phyloP scores from a whole-genome alignment of 2,113 vertebrate species.

The Mungos mungo region DNA sequence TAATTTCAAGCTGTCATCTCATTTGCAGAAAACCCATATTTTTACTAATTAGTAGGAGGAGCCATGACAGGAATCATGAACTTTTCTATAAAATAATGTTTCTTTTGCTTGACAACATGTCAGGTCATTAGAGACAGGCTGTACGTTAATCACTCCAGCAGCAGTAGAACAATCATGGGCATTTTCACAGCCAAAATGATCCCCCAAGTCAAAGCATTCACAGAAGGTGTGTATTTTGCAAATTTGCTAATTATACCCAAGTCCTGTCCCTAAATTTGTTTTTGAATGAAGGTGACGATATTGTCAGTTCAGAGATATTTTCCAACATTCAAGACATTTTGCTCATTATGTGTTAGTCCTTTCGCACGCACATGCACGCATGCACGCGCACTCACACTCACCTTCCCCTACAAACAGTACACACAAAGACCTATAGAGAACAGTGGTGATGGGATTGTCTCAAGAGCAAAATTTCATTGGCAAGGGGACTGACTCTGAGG shows the following conservation, averaged over 20 bases:
- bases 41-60: slow-evolving; percentile 66
- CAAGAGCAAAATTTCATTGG: neutral
- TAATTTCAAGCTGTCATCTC: slow-evolving; percentile 6
- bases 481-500: neutral
- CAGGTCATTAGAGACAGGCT: slow-evolving; percentile 36
- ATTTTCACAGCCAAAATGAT: slow-evolving; percentile 3
- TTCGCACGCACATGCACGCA: neutral
- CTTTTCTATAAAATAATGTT: slow-evolving; percentile 56
- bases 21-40: slow-evolving; percentile 51
- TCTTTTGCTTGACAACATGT: slow-evolving; percentile 40
- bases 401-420: neutral
- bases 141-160: slow-evolving; percentile 1
- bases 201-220: neutral
- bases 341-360: neutral
- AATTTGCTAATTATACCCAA: slow-evolving; percentile 21
- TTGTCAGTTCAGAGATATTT: slow-evolving; percentile 16
- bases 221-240: neutral
- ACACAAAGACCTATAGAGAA: neutral
- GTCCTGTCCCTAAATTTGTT: neutral
- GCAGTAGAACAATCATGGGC: neutral
- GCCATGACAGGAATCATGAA: slow-evolving; percentile 41
- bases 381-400: neutral
- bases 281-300: slow-evolving; percentile 1
- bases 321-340: neutral
- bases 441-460: neutral